A percentile compares a stretch with the other conserved stretches of the same genome.
These are phyloP conservation scores for Catharus ustulatus DNA, from an alignment of 2,797 vertebrate genomes.

Conservation along the genomic window DNA sequence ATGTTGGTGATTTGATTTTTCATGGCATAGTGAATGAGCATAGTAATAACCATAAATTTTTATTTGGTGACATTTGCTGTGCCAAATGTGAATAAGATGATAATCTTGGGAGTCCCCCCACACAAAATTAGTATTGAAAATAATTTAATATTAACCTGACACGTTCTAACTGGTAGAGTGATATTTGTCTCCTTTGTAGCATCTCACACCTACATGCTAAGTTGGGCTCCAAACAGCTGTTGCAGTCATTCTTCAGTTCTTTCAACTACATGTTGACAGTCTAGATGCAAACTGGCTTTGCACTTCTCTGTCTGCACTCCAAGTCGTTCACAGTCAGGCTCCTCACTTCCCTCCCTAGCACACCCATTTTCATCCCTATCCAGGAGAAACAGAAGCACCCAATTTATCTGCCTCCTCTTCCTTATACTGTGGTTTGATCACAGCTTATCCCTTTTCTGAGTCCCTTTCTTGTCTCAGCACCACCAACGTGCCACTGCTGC, in stretches of 20 bases:
- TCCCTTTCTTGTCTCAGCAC: not conserved
- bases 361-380: not conserved
- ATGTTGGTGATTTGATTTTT: not conserved
- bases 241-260: not conserved
- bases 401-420: not conserved
- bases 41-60: not conserved
- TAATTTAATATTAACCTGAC: not conserved
- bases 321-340: not conserved
- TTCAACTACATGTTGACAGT: not conserved
- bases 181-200: not conserved
- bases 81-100: not conserved
- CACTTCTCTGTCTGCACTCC: not conserved
- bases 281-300: not conserved
- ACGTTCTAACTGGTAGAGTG: not conserved
- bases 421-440: not conserved
- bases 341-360: not conserved
- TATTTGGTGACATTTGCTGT: not conserved
- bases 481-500: fast-evolving
- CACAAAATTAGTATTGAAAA: not conserved
- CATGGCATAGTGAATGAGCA: not conserved
- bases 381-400: not conserved
- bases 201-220: not conserved
- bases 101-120: not conserved
- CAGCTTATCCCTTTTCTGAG: not conserved
- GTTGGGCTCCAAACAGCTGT: not conserved